Evolutionary conservation across 2,113 vertebrate species (phyloP), one percentile per base, ranked within the genome.

Genomic region (Ovibos moschatus): DNA sequence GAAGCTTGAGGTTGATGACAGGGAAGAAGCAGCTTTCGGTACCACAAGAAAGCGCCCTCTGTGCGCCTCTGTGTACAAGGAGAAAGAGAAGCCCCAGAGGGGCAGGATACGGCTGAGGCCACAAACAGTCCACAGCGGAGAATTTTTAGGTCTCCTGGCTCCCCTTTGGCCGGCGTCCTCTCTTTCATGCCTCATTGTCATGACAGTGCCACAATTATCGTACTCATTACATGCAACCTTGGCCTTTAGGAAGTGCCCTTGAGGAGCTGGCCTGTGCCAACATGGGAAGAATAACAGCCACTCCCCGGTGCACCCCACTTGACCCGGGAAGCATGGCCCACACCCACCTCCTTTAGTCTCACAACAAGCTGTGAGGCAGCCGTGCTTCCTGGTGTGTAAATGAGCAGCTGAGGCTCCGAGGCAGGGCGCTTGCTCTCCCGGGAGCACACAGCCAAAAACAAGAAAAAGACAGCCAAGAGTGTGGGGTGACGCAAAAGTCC

Each of bases 201-300:
- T 0, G 11, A 7, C 1, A 15, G 12, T 8, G 14, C 81, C 71
- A 16, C 21, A 71, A 36, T 71, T 43, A 53, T 43, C 2, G 0
- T 16, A 33, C n/a, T 43, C 60, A 27, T 40, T 47, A 43, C 19
- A 16, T 4, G 23, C 17, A 14, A 10, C 30, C 15, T 74, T 14
- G 17, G 16, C n/a, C 79, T 89, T 51, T 60, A 47, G 62, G 19
- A 83, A 55, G 53, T 58, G 7, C 45, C 71, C 55, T 45, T 9
- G 62, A 51, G 79, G 19, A 67, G 64, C 51, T 51, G 51, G 9
- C 43, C 19, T 60, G 13, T 33, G 60, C 19, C 60, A 51, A 16
- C 0, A 0, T 11, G n/a, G 87, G 89, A 85, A 91, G 33, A 25
- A 27, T 15, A 40, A 10, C 58, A 86, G 23, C 47, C 14, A 9